Base-by-base conservation (phyloP, 2,113 vertebrate genomes). In the Anhinga anhinga region DNA sequence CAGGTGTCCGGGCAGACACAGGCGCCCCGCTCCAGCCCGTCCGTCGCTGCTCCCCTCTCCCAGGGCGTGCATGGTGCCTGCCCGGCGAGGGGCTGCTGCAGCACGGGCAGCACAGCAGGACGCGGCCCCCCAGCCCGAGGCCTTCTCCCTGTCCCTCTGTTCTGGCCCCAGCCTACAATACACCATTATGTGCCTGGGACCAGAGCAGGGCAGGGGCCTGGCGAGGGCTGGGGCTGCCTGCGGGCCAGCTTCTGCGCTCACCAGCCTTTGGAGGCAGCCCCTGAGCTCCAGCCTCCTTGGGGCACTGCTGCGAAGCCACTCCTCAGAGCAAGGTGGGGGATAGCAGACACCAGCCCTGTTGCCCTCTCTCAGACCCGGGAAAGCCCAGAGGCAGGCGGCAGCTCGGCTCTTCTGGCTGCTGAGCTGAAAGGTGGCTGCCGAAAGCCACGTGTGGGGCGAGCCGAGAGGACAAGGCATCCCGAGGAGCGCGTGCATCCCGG, bases 91-190 rank as follows among this genome's bases (percentile, higher is more conserved):
- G 34, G 45, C 56, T 15, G 11, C 58, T 34, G 50, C 53, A 65
- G 86, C n/a, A 29, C 42, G 11, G 14, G 36, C 63, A 55, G 63
- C 79, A 49, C 56, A 44, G 71, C 62, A 83, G 53, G 49, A 77
- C 16, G 26, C 0, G 0, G 58, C 22, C 44, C 17, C 20, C 23
- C 14, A 32, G 21, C 70, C 23, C 4, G 1, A 44, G 19, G 12
- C 38, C 59, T 56, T 58, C 38, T 80, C 56, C 70, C 42, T 13
- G 27, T 36, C 40, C 44, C 70, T 61, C 71, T 34, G 53, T 6
- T 2, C n/a, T 4, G 4, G 15, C 13, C 61, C 62, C 45, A 81
- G 76, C n/a, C 50, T 69, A 74, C 6, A 0, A 65, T 1, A n/a
- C 16, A 42, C 50, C 50, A 42, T 2, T 25, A 76, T 42, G 65